These are phyloP conservation scores for Xylocopa sonorina DNA, from an alignment of 1,140 invertebrate genomes.

Conservation along the genomic window DNA sequence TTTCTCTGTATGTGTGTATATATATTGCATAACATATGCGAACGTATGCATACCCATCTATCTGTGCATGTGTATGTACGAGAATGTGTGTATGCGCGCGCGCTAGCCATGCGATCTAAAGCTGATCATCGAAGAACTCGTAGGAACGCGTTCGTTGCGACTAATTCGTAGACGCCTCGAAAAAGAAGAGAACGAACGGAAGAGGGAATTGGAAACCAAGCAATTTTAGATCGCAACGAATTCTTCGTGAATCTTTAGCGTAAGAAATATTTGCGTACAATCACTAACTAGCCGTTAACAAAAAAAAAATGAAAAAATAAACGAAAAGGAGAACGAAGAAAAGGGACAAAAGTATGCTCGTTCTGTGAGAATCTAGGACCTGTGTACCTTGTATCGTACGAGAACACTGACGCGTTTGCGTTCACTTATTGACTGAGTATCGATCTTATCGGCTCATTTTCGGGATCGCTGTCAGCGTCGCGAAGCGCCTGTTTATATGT, in stretches of 20 bases:
- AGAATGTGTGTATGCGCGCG: constrained; percentile 20
- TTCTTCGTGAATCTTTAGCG: constrained; percentile 34
- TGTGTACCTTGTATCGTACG: constrained; percentile 33
- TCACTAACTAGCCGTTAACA: constrained; percentile 36
- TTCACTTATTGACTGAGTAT: constrained; percentile 54
- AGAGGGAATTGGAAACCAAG: not conserved
- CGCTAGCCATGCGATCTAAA: constrained; percentile 20
- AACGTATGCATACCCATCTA: constrained; percentile 49
- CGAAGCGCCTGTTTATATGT: constrained; percentile 60
- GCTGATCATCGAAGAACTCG: not conserved
- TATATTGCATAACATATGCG: constrained; percentile 54
- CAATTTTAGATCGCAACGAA: constrained; percentile 39
- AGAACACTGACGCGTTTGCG: constrained; percentile 25
- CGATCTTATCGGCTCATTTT: constrained; percentile 53
- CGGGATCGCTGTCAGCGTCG: constrained; percentile 54
- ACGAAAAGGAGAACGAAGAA: not conserved
- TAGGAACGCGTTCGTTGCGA: not conserved
- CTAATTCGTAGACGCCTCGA: too few relatives aligned
- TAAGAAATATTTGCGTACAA: constrained; percentile 45
- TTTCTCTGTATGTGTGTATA: constrained; percentile 68
- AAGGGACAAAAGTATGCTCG: constrained; percentile 3
- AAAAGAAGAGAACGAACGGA: too few relatives aligned
- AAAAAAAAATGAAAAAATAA: not conserved
- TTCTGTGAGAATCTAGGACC: not conserved
- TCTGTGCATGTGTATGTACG: constrained; percentile 50